Evolutionary conservation across 2,888 invertebrate genomes (phyloP), one percentile per base, ranked within the genome.

Genomic region (Hirudinaria manillensis): DNA sequence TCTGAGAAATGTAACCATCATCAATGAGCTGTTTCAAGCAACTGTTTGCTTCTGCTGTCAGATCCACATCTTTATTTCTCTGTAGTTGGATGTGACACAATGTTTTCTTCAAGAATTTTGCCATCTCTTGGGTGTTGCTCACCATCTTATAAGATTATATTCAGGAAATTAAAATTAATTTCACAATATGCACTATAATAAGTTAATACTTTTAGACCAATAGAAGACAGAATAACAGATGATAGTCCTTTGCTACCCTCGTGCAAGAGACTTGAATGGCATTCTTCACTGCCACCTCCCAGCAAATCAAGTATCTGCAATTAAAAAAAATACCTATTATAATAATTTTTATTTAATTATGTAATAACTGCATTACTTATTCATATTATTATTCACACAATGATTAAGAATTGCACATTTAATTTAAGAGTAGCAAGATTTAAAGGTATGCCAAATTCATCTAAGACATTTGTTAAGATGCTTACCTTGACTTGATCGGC

Each of bases 191-290:
- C 13, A 68, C n/a, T 13, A 32, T 7, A 32, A 29, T 36, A 1
- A 3, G 29, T 10, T 34, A n/a, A 45, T 45, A 84, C 85, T 83
- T 84, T 80, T 19, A 85, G 80, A 2, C 84, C 85, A 61, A 85
- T 80, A 27, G 81, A 72, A 51, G 84, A 83, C 21, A 85, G 81
- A 7, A 85, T 76, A 7, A 85, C 78, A 10, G 78, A 78, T 6
- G 82, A 77, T 7, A 85, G 77, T 4, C 86, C 78, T 86, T 84
- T 82, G 89, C 88, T 81, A 89, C 83, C 76, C 87, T 88, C 82
- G 89, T 90, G 16, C 88, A 81, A 36, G 89, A 90, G 79, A 89
- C 88, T 83, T 90, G 91, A 90, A 90, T 90, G 70, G 89, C 89
- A 24, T 89, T 89, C 79, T 85, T 88, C 73, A 90, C 84, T 82